These are phyloP conservation scores for Pandemis cinnamomeana DNA, from an alignment of 2,888 invertebrate species.

Conservation along the genomic window DNA sequence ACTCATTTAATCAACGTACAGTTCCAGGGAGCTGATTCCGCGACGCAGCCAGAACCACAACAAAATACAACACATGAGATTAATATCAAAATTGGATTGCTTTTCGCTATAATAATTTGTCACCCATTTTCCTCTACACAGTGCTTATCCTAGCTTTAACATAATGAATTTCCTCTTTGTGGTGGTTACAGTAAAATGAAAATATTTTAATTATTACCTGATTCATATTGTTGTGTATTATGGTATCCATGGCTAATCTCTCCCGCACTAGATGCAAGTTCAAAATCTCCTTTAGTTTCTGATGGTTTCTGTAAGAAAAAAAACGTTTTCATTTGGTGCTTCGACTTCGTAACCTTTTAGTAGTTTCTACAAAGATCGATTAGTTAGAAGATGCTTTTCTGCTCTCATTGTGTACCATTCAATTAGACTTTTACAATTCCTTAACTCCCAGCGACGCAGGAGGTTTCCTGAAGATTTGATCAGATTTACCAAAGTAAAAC, in stretches of 20 bases:
- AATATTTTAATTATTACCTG: conserved; percentile 79
- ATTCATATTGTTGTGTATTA: conserved; percentile 88
- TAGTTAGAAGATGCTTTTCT: conserved; percentile 17
- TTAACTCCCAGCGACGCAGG: conserved; percentile 13
- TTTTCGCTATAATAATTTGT: conserved; percentile 17
- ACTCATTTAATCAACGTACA: conserved; percentile 69
- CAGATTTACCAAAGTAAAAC: conserved; percentile 17
- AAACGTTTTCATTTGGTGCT: conserved; percentile 10
- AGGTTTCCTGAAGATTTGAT: conserved; percentile 19
- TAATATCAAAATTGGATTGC: conserved; percentile 48
- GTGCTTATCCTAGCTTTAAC: conserved; percentile 16
- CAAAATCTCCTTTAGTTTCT: conserved; percentile 90
- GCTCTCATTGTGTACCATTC: conserved; percentile 29
- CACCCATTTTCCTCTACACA: conserved; percentile 1
- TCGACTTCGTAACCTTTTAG: conserved; percentile 8
- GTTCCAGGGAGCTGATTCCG: conserved; percentile 76
- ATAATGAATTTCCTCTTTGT: conserved; percentile 7
- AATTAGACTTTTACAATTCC: conserved; percentile 34
- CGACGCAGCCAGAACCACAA: conserved; percentile 67
- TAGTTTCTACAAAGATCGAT: conserved; percentile 14
- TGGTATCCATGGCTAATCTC: conserved; percentile 89
- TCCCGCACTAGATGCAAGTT: conserved; percentile 93
- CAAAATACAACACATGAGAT: conserved; percentile 60
- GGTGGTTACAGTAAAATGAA: not conserved
- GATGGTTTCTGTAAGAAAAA: conserved; percentile 83